Evolutionary conservation across 2,797 vertebrate genomes (phyloP).

Genomic region (Dallia pectoralis): DNA sequence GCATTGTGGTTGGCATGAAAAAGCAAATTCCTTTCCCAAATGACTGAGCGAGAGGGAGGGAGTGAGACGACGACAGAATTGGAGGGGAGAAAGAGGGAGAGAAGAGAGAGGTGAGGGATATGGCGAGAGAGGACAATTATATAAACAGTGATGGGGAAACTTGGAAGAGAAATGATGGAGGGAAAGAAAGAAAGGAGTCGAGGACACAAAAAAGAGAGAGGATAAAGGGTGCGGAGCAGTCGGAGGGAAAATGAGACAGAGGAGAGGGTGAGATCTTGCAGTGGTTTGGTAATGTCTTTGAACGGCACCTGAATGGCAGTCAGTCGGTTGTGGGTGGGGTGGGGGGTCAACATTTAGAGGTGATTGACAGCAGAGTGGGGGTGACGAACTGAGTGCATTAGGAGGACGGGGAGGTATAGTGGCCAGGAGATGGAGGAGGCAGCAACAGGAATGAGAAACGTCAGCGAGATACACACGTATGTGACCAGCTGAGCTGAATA

Average conservation of each 20-base stretch:
- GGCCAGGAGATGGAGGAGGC: constrained; percentile 7
- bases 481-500: constrained; percentile 40
- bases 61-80: constrained; percentile 12
- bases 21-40: constrained; percentile 61
- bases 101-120: background rate
- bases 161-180: constrained; percentile 11
- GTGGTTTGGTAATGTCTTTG: constrained; percentile 16
- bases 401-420: constrained; percentile 15
- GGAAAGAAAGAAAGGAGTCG: background rate
- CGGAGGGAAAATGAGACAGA: background rate
- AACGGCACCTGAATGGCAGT: constrained; percentile 37
- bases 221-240: constrained; percentile 6
- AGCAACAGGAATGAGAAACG: constrained; percentile 29
- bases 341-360: background rate
- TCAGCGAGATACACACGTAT: constrained; percentile 22
- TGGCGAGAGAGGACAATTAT: constrained; percentile 10
- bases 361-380: background rate
- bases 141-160: constrained; percentile 14
- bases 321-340: background rate
- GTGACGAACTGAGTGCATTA: background rate
- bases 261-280: constrained; percentile 29
- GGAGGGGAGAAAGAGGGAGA: background rate
- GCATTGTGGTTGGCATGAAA: constrained; percentile 61
- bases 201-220: background rate
- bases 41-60: constrained; percentile 29